phyloP scores from a whole-genome alignment of 2,797 vertebrate species.

The Myiothlypis chrysogaster region DNA sequence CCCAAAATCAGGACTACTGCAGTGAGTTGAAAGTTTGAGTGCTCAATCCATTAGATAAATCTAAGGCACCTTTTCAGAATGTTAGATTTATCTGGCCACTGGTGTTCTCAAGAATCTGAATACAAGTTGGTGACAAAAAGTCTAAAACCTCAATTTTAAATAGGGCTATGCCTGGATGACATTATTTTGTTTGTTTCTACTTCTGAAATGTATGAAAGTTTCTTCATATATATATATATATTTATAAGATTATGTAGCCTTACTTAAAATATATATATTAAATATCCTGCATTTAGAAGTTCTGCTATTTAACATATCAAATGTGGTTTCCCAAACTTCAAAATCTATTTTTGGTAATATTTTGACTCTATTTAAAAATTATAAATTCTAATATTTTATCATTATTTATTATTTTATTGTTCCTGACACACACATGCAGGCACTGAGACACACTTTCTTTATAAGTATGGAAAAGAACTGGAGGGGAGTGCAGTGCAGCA shows the following conservation, averaged over 20 bases:
- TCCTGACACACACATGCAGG: neutral
- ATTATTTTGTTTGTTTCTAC: neutral
- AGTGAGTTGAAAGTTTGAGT: neutral
- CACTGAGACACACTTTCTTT: neutral
- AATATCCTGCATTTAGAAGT: neutral
- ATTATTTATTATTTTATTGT: neutral
- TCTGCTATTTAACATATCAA: neutral
- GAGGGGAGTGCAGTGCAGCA: neutral
- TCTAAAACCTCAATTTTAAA: neutral
- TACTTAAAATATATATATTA: neutral
- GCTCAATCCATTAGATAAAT: neutral
- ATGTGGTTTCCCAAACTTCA: neutral
- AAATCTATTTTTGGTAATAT: neutral
- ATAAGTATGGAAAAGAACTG: neutral
- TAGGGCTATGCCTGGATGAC: fast-evolving
- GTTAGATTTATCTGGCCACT: neutral
- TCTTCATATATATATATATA: neutral
- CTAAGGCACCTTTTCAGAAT: neutral
- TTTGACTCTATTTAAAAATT: neutral
- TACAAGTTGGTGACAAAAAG: neutral
- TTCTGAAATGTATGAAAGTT: neutral
- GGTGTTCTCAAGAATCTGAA: neutral
- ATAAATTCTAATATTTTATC: neutral
- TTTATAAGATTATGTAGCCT: neutral
- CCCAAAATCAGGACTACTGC: neutral